A percentile compares a stretch with the other conserved stretches of the same genome.
phyloP scores from a whole-genome alignment of 1,140 invertebrate species.

The Orius insidiosus region DNA sequence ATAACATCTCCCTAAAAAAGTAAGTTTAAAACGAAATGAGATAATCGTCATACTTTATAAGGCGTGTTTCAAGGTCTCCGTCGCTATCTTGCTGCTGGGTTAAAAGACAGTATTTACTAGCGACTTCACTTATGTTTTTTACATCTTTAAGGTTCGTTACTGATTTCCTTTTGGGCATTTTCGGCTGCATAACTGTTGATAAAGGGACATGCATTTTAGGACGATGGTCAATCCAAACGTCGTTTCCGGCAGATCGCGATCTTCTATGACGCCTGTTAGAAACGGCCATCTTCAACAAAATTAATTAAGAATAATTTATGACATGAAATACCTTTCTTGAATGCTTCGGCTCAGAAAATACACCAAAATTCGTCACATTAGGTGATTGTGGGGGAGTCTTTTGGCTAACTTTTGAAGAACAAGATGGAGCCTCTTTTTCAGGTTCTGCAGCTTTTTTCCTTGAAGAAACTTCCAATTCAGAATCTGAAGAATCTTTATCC shows the following conservation, averaged over 20 bases:
- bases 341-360: background rate
- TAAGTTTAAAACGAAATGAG: conserved; percentile 15
- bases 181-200: conserved; percentile 73
- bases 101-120: conserved; percentile 77
- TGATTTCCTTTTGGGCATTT: conserved; percentile 63
- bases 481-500: conserved; percentile 18
- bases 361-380: background rate
- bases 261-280: conserved; percentile 54
- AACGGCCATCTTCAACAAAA: conserved; percentile 27
- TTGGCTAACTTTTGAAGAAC: background rate
- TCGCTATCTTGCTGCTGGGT: conserved; percentile 78
- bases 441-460: background rate
- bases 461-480: background rate
- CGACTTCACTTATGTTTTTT: conserved; percentile 54
- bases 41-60: conserved; percentile 66
- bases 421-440: background rate
- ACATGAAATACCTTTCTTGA: background rate
- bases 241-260: conserved; percentile 54
- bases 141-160: conserved; percentile 54
- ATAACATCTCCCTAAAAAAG: conserved; percentile 68
- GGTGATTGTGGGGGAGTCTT: background rate
- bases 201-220: conserved; percentile 49
- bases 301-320: no score
- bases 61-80: conserved; percentile 79
- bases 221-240: conserved; percentile 81